Conservation (phyloP, 2,888 invertebrate genomes). For the Pyrrhia umbra region DNA sequence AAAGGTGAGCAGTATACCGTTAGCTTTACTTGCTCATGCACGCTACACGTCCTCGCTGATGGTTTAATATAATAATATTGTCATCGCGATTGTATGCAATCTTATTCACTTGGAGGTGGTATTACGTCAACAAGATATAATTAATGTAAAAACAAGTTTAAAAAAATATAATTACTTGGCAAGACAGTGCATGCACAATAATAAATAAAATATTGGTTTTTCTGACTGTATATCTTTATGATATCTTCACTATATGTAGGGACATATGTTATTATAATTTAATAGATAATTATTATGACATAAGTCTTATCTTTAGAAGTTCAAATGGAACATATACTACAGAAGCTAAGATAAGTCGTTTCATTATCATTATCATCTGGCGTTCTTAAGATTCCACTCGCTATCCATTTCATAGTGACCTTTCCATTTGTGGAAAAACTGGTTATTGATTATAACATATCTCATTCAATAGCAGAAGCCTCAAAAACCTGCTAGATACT, state of each 20-base stretch:
- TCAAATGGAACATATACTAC: conserved; percentile 42
- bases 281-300: conserved; percentile 36
- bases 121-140: conserved; percentile 47
- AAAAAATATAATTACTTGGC: conserved; percentile 19
- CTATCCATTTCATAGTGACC: conserved; percentile 7
- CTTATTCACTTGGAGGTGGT: conserved; percentile 28
- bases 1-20: conserved; percentile 80
- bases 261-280: conserved; percentile 9
- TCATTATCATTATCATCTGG: conserved; percentile 36
- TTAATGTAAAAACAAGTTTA: conserved; percentile 32
- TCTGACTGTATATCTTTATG: conserved; percentile 11
- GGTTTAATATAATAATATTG: conserved; percentile 40
- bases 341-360: conserved; percentile 28
- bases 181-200: conserved; percentile 17
- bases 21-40: conserved; percentile 47
- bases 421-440: conserved; percentile 31
- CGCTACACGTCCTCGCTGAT: conserved; percentile 21
- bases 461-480: conserved; percentile 11
- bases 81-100: conserved; percentile 42
- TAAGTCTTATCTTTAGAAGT: conserved; percentile 51
- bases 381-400: conserved; percentile 35
- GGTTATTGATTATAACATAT: conserved; percentile 20
- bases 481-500: background rate
- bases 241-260: conserved; percentile 39
- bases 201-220: conserved; percentile 18